Conservation (phyloP, 2,797 vertebrate species). For the Halcyon chelicuti region DNA sequence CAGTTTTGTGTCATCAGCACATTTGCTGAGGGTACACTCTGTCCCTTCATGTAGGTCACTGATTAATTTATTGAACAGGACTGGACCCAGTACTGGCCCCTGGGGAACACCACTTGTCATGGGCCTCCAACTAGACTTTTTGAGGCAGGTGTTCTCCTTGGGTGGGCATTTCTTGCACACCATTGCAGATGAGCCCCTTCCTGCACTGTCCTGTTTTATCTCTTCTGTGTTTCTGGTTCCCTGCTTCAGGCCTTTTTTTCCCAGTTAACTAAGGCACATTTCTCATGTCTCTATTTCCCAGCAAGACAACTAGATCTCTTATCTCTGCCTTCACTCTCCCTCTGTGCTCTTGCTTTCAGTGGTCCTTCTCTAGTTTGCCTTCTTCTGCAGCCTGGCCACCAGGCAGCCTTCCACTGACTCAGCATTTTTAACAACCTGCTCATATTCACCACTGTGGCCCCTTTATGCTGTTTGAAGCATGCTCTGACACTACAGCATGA, state of each 20-base stretch:
- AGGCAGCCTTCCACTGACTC: not conserved
- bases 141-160: not conserved
- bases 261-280: not conserved
- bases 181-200: not conserved
- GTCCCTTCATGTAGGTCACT: too few species aligned
- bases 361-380: not conserved
- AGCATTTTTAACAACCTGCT: not conserved
- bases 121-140: not conserved
- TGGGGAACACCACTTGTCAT: too few species aligned
- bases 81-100: too few species aligned
- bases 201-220: not conserved
- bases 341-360: not conserved
- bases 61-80: too few species aligned
- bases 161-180: not conserved
- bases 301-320: not conserved
- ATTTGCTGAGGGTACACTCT: too few species aligned
- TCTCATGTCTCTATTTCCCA: not conserved
- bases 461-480: fast-evolving
- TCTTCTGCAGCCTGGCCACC: not conserved
- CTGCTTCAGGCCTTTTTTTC: not conserved
- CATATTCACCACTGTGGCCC: fast-evolving
- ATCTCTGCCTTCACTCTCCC: not conserved
- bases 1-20: too few species aligned
- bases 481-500: not conserved
- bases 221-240: not conserved